A percentile compares a stretch with the other conserved stretches of the same genome.
phyloP scores from a whole-genome alignment of 2,797 vertebrate species.

The Bothrops alternatus region DNA sequence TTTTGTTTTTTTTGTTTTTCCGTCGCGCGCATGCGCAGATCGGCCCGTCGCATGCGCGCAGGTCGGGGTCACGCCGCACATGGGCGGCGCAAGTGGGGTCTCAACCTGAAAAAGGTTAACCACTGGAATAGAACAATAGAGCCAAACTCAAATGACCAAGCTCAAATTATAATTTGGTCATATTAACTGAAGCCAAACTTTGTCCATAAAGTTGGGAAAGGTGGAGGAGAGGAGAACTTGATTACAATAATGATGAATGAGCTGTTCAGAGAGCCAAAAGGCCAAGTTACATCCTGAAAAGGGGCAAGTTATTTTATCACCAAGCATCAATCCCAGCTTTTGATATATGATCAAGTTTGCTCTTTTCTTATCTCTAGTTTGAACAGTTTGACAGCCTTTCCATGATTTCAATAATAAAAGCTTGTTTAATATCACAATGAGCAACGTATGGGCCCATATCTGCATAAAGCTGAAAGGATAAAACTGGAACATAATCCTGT shows the following conservation, averaged over 20 bases:
- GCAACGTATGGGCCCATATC: constrained; percentile 56
- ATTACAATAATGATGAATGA: background rate
- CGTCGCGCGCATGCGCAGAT: too few relatives aligned
- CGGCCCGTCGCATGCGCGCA: too few relatives aligned
- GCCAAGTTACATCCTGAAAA: background rate
- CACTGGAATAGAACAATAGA: background rate
- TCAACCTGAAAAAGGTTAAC: too few relatives aligned
- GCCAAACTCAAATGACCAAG: background rate
- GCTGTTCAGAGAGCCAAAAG: background rate
- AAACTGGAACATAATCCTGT: constrained; percentile 77
- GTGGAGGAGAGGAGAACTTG: background rate
- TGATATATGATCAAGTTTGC: background rate
- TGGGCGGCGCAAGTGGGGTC: too few relatives aligned
- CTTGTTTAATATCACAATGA: constrained; percentile 18
- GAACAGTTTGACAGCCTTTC: background rate
- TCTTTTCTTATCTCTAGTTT: background rate
- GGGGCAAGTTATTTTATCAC: background rate
- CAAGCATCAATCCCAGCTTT: background rate
- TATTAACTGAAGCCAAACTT: background rate
- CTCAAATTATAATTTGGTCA: background rate
- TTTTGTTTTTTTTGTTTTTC: too few relatives aligned
- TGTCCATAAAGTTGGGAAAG: background rate
- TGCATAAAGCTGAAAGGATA: constrained; percentile 78
- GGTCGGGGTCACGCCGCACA: too few relatives aligned
- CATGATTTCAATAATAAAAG: background rate